A percentile compares a stretch with the other conserved stretches of the same genome.
Conservation (phyloP, 2,797 vertebrate species). For the Novumbra hubbsi region DNA sequence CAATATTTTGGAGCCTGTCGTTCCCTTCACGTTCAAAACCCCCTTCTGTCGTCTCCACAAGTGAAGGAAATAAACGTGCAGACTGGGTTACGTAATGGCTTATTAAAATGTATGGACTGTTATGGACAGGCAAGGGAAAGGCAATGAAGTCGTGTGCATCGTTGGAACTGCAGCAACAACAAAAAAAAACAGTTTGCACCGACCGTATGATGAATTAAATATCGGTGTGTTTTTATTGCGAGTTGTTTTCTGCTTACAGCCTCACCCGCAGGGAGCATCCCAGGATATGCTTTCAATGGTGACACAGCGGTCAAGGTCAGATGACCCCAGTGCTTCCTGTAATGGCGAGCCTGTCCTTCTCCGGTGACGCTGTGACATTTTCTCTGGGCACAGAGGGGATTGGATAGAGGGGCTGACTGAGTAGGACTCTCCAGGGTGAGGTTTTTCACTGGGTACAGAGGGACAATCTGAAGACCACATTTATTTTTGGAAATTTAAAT, state of each 20-base stretch:
- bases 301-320: slow-evolving; percentile 21
- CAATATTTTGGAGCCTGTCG: not conserved
- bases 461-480: too few relatives aligned
- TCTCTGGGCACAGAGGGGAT: slow-evolving; percentile 11
- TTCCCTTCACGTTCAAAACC: not conserved
- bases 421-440: not conserved
- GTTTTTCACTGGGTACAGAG: not conserved
- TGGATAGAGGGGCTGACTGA: not conserved
- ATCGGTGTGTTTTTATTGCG: not conserved
- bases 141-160: not conserved
- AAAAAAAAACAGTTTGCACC: slow-evolving; percentile 1
- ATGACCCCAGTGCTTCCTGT: slow-evolving; percentile 32
- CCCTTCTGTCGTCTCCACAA: slow-evolving; percentile 4
- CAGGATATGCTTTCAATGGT: slow-evolving; percentile 7
- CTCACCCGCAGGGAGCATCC: not conserved
- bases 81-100: slow-evolving; percentile 19
- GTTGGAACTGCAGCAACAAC: not conserved
- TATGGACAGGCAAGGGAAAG: slow-evolving; percentile 1
- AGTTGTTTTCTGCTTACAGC: not conserved
- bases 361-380: slow-evolving; percentile 37
- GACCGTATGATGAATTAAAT: not conserved
- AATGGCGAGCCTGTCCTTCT: slow-evolving; percentile 19
- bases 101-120: slow-evolving; percentile 23
- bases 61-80: slow-evolving; percentile 28
- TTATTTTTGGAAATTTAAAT: too few relatives aligned